Conservation (phyloP, 92 coral and sea anemone species). For the Epizoanthus illoricatus region DNA sequence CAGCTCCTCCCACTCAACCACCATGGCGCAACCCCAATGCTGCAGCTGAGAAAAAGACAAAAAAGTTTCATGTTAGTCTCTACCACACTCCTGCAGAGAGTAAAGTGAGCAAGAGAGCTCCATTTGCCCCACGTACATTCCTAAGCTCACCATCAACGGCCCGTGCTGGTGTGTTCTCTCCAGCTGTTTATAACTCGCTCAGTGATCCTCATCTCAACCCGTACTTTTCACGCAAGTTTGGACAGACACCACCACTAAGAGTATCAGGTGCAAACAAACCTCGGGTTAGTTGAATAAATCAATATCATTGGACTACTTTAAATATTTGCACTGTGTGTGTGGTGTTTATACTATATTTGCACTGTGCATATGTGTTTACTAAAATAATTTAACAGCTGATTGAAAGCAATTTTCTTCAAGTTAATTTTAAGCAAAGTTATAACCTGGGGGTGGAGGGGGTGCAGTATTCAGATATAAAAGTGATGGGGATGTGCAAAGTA, state of each 20-base stretch:
- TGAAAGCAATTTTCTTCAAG: too few species aligned
- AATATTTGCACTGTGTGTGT: too few species aligned
- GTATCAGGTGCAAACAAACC: constrained; percentile 54
- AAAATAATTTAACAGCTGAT: too few species aligned
- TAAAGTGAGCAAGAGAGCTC: constrained; percentile 81
- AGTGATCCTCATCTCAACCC: constrained; percentile 95
- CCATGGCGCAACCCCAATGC: constrained; percentile 88
- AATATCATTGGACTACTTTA: background rate
- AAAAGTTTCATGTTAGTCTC: constrained; percentile 78
- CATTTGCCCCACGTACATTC: constrained; percentile 80
- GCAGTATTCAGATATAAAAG: too few species aligned
- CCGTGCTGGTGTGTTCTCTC: constrained; percentile 69
- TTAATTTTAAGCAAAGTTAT: too few species aligned
- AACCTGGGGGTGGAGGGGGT: too few species aligned
- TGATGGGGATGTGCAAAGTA: too few species aligned
- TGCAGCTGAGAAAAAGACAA: constrained; percentile 63
- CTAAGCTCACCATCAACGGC: constrained; percentile 78
- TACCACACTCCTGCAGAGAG: constrained; percentile 85
- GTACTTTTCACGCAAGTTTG: constrained; percentile 90
- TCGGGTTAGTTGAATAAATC: constrained; percentile 36
- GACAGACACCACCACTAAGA: constrained; percentile 63
- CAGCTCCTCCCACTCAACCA: constrained; percentile 77
- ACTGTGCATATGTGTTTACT: too few species aligned
- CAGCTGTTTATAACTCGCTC: constrained; percentile 84
- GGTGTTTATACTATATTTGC: too few species aligned